Conservation (phyloP, 2,113 vertebrate species). For the Hypocryptadius cinnamomeus region DNA sequence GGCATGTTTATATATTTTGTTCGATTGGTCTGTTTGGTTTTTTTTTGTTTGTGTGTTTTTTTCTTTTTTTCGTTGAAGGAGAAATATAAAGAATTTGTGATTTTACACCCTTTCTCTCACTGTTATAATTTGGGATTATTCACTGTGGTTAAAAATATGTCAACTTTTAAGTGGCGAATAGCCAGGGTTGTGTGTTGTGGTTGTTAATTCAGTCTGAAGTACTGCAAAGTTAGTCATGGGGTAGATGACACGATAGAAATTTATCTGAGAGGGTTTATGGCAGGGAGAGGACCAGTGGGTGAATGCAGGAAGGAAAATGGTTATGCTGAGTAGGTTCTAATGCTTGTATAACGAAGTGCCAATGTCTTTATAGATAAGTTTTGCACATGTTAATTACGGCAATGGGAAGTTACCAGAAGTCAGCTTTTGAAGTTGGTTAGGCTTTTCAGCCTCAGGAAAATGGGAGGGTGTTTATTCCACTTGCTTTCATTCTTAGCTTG, state of each 20-base stretch:
- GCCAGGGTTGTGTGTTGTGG: not conserved
- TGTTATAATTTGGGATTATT: not conserved
- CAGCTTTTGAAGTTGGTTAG: not conserved
- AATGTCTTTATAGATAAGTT: not conserved
- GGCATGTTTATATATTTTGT: not conserved
- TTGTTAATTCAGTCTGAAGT: not conserved
- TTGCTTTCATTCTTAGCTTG: not conserved
- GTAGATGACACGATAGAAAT: not conserved
- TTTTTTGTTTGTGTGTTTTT: too few species aligned
- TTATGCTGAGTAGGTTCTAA: not conserved
- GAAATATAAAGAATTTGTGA: not conserved
- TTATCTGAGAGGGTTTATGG: not conserved
- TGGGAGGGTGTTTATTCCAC: not conserved
- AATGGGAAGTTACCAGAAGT: not conserved
- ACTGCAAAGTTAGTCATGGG: not conserved
- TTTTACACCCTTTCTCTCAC: not conserved
- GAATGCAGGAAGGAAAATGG: not conserved
- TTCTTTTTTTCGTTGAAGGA: not conserved
- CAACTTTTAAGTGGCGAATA: not conserved
- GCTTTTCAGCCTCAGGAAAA: not conserved
- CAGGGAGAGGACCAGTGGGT: not conserved
- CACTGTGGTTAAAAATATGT: not conserved
- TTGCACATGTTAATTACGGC: not conserved
- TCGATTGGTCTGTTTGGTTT: accelerated
- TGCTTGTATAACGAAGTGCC: not conserved